Evolutionary conservation across 1,140 invertebrate species (phyloP), one percentile per base, ranked within the genome.

Genomic region (Eupristina koningsbergeri): DNA sequence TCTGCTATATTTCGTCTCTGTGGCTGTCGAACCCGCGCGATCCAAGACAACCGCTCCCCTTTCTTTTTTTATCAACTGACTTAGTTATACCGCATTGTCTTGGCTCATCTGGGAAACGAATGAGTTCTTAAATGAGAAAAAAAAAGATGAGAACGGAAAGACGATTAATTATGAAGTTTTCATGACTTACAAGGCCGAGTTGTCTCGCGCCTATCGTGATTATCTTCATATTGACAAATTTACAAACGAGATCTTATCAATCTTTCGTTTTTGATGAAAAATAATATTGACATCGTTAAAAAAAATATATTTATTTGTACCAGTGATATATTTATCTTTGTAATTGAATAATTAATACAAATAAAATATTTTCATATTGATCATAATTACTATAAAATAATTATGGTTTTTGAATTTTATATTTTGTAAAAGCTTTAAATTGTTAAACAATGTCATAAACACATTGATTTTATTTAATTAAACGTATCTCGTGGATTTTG

Each of bases 91-190:
- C 41, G 80, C 41, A 83, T 83, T 83, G 81, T 83, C 63, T 83
- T 77, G 61, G 67, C 6, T 39, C 31, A 41, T 29, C 63, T 31
- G 63, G 19, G 31, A 47, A 47, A 34, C 77, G 31, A 80, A 80
- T 31, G 61, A 77, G 81, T 80, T 80, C 15, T 74, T 15, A 36
- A 80, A 74, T 50, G n/a, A 61, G 69, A 53, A 73, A 61, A 69
- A 39, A 53, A 8, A 13, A 45, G 1, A 34, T 3, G 69, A 74
- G 81, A 45, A 61, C 64, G 71, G 53, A 76, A 83, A 76, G 63
- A 45, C 39, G 75, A 75, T 83, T 78, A 78, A 78, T 83, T 83
- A 83, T 71, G 75, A 83, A 77, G 78, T 83, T 77, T 79, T 63
- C 80, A 22, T 41, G n/a, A 36, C 17, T 80, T 80, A 31, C 63